These are phyloP conservation scores for Ophthalmolycus amberensis DNA, from an alignment of 2,113 vertebrate species.

Conservation along the genomic window DNA sequence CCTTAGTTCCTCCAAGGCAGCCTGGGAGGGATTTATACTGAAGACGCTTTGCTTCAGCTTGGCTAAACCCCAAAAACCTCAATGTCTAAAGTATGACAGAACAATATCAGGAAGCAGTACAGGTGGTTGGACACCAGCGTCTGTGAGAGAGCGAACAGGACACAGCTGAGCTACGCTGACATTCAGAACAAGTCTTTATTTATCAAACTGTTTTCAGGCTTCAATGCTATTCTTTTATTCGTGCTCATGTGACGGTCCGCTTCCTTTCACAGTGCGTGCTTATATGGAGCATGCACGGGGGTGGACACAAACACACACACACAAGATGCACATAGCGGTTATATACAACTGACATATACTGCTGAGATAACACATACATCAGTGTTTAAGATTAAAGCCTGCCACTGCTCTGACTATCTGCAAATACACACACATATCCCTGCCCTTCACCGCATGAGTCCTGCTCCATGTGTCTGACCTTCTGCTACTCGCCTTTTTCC, in stretches of 20 bases:
- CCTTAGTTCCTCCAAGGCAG: conserved; percentile 22
- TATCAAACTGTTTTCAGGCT: conserved; percentile 41
- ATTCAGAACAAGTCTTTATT: conserved; percentile 15
- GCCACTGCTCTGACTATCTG: background rate
- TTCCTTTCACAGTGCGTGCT: conserved; percentile 17
- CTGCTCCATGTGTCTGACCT: conserved; percentile 55
- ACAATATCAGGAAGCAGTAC: conserved; percentile 21
- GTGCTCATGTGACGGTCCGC: conserved; percentile 12
- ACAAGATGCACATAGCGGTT: background rate
- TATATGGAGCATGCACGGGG: conserved; percentile 13
- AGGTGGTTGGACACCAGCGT: conserved; percentile 13
- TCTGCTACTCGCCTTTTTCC: conserved; percentile 40
- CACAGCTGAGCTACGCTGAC: conserved; percentile 11
- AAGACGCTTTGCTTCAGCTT: conserved; percentile 31
- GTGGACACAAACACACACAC: conserved; percentile 5
- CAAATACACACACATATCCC: background rate
- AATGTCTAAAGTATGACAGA: conserved; percentile 35
- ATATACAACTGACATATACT: conserved; percentile 15
- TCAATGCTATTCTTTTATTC: conserved; percentile 10
- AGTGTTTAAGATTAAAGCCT: background rate
- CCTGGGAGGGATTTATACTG: conserved; percentile 29
- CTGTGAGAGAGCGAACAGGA: conserved; percentile 8
- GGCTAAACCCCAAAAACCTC: conserved; percentile 19
- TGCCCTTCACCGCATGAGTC: conserved; percentile 19
- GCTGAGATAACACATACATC: conserved; percentile 9